Evolutionary conservation across 2,113 vertebrate genomes (phyloP).

Genomic region (Naja naja): DNA sequence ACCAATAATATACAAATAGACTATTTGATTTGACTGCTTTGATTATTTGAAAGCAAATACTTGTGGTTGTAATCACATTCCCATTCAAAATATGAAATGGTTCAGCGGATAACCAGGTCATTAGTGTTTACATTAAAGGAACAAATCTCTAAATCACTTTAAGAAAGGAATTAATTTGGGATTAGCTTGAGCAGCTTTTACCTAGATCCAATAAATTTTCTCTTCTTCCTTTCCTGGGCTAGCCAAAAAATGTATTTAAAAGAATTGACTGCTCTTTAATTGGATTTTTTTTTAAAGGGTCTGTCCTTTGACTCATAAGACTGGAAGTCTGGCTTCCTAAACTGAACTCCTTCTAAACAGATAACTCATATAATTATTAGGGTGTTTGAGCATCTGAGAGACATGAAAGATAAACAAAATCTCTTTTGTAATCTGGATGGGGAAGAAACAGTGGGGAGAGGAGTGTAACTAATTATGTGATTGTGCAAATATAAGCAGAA

Average conservation of each 20-base stretch:
- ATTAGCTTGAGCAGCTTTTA: neutral
- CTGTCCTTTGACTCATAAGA: neutral
- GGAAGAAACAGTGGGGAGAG: neutral
- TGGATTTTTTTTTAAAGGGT: neutral
- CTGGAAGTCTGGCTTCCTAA: neutral
- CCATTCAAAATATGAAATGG: neutral
- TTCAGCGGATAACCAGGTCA: neutral
- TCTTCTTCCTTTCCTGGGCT: neutral
- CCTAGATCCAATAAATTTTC: neutral
- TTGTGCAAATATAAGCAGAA: neutral
- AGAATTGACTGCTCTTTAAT: neutral
- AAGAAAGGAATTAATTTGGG: neutral
- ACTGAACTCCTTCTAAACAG: neutral
- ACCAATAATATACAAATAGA: neutral
- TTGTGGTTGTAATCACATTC: neutral
- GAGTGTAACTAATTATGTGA: neutral
- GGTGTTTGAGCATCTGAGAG: neutral
- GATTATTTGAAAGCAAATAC: too few relatives aligned
- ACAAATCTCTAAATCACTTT: neutral
- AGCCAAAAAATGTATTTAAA: neutral
- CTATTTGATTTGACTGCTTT: too few relatives aligned
- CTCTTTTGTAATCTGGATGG: neutral
- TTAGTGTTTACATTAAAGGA: neutral
- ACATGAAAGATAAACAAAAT: neutral
- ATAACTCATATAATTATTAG: neutral